Percentiles rank a stretch among this genome's conserved stretches.
Conservation (phyloP, 2,113 vertebrate genomes). For the Myotis lucifugus region DNA sequence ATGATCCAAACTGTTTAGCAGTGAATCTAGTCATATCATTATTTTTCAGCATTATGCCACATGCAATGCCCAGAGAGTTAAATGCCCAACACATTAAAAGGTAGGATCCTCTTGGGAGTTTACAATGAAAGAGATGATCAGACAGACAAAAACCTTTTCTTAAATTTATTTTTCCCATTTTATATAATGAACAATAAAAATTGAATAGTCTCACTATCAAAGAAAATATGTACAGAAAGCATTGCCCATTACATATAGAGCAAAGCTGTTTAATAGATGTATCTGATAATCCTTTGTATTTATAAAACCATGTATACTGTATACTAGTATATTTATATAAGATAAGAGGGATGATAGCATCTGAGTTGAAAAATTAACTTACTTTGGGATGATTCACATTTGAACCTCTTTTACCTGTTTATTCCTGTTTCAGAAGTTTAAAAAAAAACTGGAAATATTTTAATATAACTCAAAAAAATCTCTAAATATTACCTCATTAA, state of each 20-base stretch:
- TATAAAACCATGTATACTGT: background rate
- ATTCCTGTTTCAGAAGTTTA: background rate
- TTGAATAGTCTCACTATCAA: background rate
- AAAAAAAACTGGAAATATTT: conserved; percentile 3
- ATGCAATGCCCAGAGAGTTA: background rate
- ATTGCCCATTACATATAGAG: background rate
- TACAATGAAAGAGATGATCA: background rate
- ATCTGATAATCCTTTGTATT: background rate
- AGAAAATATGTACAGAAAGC: background rate
- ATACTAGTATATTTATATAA: background rate
- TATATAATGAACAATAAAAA: background rate
- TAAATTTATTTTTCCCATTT: background rate
- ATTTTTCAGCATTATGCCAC: background rate
- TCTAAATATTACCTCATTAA: background rate
- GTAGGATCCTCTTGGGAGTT: background rate
- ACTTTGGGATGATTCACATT: conserved; percentile 1
- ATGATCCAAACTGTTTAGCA: conserved; percentile 4
- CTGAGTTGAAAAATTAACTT: conserved; percentile 27
- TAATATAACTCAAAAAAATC: background rate
- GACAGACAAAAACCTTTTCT: background rate
- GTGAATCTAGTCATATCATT: background rate
- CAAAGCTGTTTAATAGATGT: background rate
- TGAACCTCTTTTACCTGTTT: background rate
- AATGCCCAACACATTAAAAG: background rate
- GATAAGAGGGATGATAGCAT: background rate